A percentile compares a stretch with the other conserved stretches of the same genome.
phyloP scores from a whole-genome alignment of 2,797 vertebrate species.

The Sebastes elongatus region DNA sequence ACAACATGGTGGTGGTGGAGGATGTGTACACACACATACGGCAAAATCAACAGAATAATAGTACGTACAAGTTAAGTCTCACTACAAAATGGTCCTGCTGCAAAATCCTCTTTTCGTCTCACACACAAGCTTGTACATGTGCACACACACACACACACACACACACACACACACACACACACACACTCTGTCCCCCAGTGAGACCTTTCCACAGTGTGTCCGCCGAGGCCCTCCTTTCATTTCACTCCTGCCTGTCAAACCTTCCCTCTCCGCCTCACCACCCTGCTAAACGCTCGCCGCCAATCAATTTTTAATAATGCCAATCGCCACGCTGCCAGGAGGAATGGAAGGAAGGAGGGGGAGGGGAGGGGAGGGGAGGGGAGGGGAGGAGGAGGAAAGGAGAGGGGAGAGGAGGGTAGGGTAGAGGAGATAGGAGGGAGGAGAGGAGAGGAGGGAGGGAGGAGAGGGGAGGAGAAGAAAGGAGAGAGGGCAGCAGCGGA shows the following conservation, averaged over 20 bases:
- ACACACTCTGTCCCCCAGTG: slow-evolving; percentile 43
- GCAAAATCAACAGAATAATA: neutral
- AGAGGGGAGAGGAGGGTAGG: neutral
- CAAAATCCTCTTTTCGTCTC: neutral
- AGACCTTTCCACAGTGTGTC: slow-evolving; percentile 72
- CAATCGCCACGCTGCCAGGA: slow-evolving; percentile 81
- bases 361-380: neutral
- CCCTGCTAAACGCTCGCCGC: slow-evolving; percentile 78
- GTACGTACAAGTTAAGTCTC: neutral
- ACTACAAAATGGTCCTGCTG: slow-evolving; percentile 15
- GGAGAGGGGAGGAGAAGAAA: slow-evolving; percentile 12
- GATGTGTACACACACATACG: neutral
- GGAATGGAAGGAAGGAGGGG: slow-evolving; percentile 29
- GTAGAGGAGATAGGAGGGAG: too few species aligned
- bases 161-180: slow-evolving; percentile 3
- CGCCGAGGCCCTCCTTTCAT: slow-evolving; percentile 84
- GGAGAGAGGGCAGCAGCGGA: neutral
- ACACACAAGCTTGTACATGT: neutral
- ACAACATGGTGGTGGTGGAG: neutral
- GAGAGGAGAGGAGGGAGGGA: neutral
- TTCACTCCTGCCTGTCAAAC: slow-evolving; percentile 93
- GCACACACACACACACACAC: slow-evolving; percentile 2
- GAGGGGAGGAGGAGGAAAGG: neutral
- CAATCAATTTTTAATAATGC: slow-evolving; percentile 89
- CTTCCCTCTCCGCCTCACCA: slow-evolving; percentile 82